Evolutionary conservation across 2,888 invertebrate genomes (phyloP).

Genomic region (Hydrotaea cyrtoneurina): DNA sequence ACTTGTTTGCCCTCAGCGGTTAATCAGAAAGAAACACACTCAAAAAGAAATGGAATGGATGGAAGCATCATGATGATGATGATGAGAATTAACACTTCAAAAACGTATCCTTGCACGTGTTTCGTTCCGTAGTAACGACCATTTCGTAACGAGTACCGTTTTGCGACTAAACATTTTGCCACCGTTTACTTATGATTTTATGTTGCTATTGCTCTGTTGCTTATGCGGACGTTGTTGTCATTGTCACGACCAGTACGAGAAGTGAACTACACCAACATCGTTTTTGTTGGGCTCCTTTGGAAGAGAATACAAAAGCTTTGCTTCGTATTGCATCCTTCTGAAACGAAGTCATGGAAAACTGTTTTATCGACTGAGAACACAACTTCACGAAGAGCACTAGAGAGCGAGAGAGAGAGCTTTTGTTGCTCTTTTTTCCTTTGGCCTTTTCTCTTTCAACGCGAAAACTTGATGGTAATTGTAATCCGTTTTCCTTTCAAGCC

Average conservation of each 20-base stretch:
- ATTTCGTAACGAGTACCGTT: conserved; percentile 53
- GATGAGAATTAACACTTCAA: not conserved
- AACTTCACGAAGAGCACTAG: not conserved
- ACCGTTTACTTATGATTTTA: conserved; percentile 46
- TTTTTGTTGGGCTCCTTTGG: not conserved
- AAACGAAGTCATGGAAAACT: not conserved
- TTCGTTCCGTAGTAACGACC: conserved; percentile 37
- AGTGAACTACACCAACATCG: conserved; percentile 38
- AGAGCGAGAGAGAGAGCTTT: not conserved
- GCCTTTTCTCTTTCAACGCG: not conserved
- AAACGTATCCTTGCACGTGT: conserved; percentile 63
- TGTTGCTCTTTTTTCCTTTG: not conserved
- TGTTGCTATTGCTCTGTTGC: conserved; percentile 12
- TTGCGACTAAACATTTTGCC: conserved; percentile 51
- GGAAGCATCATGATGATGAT: not conserved
- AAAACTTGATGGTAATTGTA: not conserved
- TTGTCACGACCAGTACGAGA: not conserved
- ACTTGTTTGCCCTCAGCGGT: not conserved
- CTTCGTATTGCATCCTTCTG: conserved; percentile 28
- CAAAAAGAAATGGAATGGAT: not conserved
- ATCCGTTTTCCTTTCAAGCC: not conserved
- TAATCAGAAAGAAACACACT: not conserved
- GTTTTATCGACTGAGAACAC: conserved; percentile 47
- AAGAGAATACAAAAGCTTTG: conserved; percentile 41
- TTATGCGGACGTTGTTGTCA: not conserved